A percentile compares a stretch with the other conserved stretches of the same genome.
Evolutionary conservation across 2,888 invertebrate species (phyloP).

Genomic region (Andrena haemorrhoa): DNA sequence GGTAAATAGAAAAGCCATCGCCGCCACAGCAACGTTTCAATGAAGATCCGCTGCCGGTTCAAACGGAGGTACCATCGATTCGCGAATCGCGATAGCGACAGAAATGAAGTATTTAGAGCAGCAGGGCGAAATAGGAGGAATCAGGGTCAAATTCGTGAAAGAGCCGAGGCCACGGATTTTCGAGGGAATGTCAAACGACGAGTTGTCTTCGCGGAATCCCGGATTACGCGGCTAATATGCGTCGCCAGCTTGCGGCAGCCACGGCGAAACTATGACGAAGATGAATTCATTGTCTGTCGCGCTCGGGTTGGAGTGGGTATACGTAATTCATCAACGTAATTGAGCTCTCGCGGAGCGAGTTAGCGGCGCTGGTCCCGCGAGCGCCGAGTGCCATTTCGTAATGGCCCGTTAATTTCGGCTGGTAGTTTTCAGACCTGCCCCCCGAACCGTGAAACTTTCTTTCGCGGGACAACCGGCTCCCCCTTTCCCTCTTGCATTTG

Average conservation of each 20-base stretch:
- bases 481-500: slow-evolving; percentile 2
- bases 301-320: slow-evolving; percentile 58
- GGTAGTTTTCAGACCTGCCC: slow-evolving; percentile 68
- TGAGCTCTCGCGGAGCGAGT: slow-evolving; percentile 69
- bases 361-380: slow-evolving; percentile 67
- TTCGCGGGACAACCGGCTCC: slow-evolving; percentile 1
- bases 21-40: no score
- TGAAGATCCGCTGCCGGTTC: no score
- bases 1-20: no score
- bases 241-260: slow-evolving; percentile 21
- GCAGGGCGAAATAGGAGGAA: neutral
- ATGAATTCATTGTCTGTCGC: slow-evolving; percentile 72
- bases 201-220: slow-evolving; percentile 7
- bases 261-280: slow-evolving; percentile 71
- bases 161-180: neutral
- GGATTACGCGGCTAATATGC: slow-evolving; percentile 35
- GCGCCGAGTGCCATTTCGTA: slow-evolving; percentile 70
- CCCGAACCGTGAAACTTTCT: slow-evolving; percentile 49
- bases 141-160: neutral
- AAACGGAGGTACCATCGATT: no score
- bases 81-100: no score
- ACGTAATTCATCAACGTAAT: slow-evolving; percentile 79
- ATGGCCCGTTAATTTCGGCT: slow-evolving; percentile 76
- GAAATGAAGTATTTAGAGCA: neutral
- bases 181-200: slow-evolving; percentile 19